These are phyloP conservation scores for Furcifer pardalis DNA, from an alignment of 2,797 vertebrate genomes.

Conservation along the genomic window DNA sequence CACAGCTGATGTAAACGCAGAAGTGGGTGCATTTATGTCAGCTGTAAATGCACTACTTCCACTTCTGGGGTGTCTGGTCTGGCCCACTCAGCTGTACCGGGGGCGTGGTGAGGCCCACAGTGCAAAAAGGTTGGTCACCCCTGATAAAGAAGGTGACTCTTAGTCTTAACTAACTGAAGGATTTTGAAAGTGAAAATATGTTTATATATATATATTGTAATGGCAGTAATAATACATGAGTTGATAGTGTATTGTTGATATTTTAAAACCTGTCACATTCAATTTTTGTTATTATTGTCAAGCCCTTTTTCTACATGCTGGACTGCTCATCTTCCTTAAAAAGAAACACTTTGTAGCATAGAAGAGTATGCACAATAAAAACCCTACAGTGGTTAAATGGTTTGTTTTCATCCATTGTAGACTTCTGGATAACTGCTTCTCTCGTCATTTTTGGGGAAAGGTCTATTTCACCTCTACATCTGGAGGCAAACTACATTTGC, in stretches of 20 bases:
- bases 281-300: neutral
- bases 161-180: too few species aligned
- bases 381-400: neutral
- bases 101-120: too few species aligned
- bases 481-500: too few species aligned
- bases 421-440: neutral
- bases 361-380: neutral
- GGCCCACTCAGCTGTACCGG: too few species aligned
- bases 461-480: neutral
- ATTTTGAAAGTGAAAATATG: neutral
- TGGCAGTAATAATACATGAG: neutral
- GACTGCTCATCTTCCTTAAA: neutral
- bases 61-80: too few species aligned
- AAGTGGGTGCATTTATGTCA: too few species aligned
- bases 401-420: neutral
- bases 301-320: neutral
- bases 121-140: too few species aligned
- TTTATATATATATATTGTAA: too few species aligned
- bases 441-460: neutral
- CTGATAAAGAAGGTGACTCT: too few species aligned
- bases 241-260: neutral
- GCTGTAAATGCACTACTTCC: too few species aligned
- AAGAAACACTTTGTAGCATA: neutral
- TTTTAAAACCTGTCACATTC: neutral
- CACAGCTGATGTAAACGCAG: too few species aligned